Base-by-base conservation (phyloP, 2,113 vertebrate species). In the Malurus cyaneus region DNA sequence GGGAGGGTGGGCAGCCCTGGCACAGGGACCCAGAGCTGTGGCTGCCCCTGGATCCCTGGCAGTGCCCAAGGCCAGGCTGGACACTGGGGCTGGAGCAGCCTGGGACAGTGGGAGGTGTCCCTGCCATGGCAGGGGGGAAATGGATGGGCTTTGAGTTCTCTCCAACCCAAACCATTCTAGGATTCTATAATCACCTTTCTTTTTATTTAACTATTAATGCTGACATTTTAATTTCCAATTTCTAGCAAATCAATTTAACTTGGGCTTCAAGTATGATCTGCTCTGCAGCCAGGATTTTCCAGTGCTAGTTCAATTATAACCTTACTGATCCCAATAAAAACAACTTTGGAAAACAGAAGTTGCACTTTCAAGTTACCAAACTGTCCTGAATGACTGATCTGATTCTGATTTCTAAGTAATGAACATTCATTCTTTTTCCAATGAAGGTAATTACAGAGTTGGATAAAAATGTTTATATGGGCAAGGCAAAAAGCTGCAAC, bases 11-110 rank as follows among this genome's bases (percentile, higher is more conserved):
- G 3, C 0, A 73, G 18, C 44, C 32, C 60, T 59, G 60, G 86
- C 69, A 28, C 36, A 66, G 86, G 52, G 21, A 25, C 21, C 14
- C 86, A 80, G 67, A 73, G 67, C 67, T 80, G 67, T 0, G 86
- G 52, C 12, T 73, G 67, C 18, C 52, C 52, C 67, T 74, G 71
- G 11, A 81, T 46, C 69, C 52, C 69, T 88, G 77, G 52, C 1
- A 66, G 23, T 59, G 44, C 0, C 60, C 67, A 19, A 59, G 67
- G 52, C 44, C 67, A 52, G 60, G 36, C 0, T 73, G 76, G 67
- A 32, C 1, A 2, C 11, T 39, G 39, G 15, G 4, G 19, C 10
- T 67, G 0, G 64, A 61, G 20, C 57, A 49, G 0, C 17, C 85
- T 64, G 66, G 65, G 34, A 14, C 1, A 15, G 29, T 26, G 65